Evolutionary conservation across 2,113 vertebrate genomes (phyloP).

Genomic region (Hyla sarda): DNA sequence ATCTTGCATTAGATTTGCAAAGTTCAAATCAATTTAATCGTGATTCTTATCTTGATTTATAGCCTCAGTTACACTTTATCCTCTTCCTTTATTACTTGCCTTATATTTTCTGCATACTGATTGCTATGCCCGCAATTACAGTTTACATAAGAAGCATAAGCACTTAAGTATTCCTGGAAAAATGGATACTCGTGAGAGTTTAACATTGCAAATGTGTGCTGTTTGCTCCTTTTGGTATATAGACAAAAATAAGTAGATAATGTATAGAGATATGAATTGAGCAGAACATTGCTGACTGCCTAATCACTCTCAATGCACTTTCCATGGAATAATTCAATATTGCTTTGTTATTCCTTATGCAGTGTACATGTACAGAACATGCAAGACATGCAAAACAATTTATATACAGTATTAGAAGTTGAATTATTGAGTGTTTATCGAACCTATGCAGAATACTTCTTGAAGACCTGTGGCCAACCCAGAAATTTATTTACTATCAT

Average conservation of each 20-base stretch:
- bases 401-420: neutral
- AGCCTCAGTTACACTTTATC: slow-evolving; percentile 8
- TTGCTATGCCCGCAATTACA: slow-evolving; percentile 21
- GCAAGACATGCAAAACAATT: neutral
- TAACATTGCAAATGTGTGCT: neutral
- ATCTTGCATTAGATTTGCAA: slow-evolving; percentile 39
- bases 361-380: neutral
- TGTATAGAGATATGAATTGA: neutral
- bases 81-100: neutral
- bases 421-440: neutral
- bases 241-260: slow-evolving; percentile 21
- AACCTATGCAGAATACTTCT: neutral
- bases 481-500: no score
- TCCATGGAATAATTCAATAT: neutral
- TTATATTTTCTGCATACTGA: slow-evolving; percentile 25
- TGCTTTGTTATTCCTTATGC: neutral
- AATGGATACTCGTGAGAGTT: slow-evolving; percentile 1
- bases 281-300: no score
- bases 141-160: slow-evolving; percentile 2
- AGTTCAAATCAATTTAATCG: slow-evolving; percentile 33
- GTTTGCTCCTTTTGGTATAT: neutral
- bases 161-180: slow-evolving; percentile 20
- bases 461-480: no score
- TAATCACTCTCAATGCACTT: neutral
- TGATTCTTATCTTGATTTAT: slow-evolving; percentile 39